phyloP scores from a whole-genome alignment of 2,113 vertebrate species.

The Halcyon malimbica region DNA sequence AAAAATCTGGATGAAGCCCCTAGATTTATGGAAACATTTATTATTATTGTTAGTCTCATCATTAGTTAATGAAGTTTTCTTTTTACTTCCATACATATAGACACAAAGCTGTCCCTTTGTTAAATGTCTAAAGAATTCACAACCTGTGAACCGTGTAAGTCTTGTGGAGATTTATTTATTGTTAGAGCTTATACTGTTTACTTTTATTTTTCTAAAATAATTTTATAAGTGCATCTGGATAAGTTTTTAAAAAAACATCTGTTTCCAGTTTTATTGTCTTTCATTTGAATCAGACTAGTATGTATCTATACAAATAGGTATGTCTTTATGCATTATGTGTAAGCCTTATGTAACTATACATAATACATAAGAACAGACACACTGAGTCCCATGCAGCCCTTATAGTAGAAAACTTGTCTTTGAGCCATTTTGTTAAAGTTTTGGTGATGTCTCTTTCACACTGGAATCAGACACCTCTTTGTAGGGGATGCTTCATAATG shows the following conservation, averaged over 20 bases:
- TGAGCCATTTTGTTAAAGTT: not conserved
- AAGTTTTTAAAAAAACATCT: not conserved
- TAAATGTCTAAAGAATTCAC: not conserved
- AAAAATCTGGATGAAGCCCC: not conserved
- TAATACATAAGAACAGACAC: not conserved
- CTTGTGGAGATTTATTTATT: not conserved
- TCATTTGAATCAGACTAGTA: not conserved
- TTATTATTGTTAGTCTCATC: not conserved
- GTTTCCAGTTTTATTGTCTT: not conserved
- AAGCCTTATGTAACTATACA: not conserved
- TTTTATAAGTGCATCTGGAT: not conserved
- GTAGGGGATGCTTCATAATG: not conserved
- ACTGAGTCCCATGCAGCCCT: not conserved
- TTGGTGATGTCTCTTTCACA: not conserved
- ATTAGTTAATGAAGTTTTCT: not conserved
- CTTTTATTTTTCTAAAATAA: not conserved
- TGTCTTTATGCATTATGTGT: not conserved
- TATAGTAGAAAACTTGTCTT: not conserved
- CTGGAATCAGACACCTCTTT: not conserved
- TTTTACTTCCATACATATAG: not conserved
- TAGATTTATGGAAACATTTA: not conserved
- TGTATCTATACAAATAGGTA: not conserved
- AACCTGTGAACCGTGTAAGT: not conserved
- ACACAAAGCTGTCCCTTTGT: not conserved
- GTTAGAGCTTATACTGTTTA: not conserved